phyloP scores from a whole-genome alignment of 2,888 invertebrate genomes.

The Protodeltote pygarga region DNA sequence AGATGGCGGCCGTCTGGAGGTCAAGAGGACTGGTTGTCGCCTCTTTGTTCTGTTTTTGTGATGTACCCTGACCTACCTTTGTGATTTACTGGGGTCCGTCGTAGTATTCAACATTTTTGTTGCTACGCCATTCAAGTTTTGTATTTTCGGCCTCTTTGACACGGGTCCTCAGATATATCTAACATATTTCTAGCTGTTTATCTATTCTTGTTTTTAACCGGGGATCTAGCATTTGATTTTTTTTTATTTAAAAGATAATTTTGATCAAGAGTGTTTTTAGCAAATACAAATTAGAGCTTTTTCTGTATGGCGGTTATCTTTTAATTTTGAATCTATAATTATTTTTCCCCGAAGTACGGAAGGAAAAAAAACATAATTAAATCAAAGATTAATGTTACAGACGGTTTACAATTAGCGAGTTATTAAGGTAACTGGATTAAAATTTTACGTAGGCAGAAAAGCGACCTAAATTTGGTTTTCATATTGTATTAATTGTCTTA shows the following conservation, averaged over 20 bases:
- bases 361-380: too few species aligned
- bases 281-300: too few species aligned
- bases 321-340: too few species aligned
- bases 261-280: too few species aligned
- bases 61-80: conserved; percentile 77
- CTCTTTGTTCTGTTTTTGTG: conserved; percentile 66
- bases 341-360: too few species aligned
- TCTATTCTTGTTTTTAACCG: too few species aligned
- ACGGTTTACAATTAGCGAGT: neutral
- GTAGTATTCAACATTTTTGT: conserved; percentile 33
- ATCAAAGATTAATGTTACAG: neutral
- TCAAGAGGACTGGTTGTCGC: conserved; percentile 63
- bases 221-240: too few species aligned
- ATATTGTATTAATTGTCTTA: conserved; percentile 12
- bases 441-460: conserved; percentile 1
- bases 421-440: conserved; percentile 11
- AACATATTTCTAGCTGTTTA: too few species aligned
- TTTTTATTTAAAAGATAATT: too few species aligned
- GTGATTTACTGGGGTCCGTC: conserved; percentile 63
- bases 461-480: conserved; percentile 1
- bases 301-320: too few species aligned
- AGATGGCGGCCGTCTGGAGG: conserved; percentile 69
- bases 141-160: conserved; percentile 15
- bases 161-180: neutral
- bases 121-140: conserved; percentile 24